Evolutionary conservation across 2,888 invertebrate species (phyloP), one percentile per base, ranked within the genome.

Genomic region (Patella depressa): DNA sequence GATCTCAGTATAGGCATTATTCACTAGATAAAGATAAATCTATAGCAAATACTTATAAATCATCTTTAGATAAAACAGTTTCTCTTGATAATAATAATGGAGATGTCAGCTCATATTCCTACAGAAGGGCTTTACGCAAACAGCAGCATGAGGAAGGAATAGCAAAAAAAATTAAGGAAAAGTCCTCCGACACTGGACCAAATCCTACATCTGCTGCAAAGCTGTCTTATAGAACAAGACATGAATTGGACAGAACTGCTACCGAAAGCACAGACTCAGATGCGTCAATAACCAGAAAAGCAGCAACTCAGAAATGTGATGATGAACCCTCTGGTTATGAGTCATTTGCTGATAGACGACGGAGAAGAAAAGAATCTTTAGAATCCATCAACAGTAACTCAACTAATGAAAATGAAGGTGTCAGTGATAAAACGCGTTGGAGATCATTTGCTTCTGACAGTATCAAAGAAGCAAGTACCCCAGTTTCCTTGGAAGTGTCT

Each of bases 301-400:
- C 7, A 65, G n/a, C 65, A 19, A 65, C 19, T 19, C 19, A 11
- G 65, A 65, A 65, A 19, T 11, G 19, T 15, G 65, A 24, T 9
- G 65, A 65, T 65, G 65, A 65, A 65, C 65, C 65, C 19, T 24
- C 65, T 19, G 65, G 24, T 19, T 65, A 65, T 65, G 65, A 65
- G 15, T 65, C 65, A 24, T 65, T 65, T 24, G 11, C 65, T 11
- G 65, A 65, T 65, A 11, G 65, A 24, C 65, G 24, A 5, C 19
- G 17, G 24, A 65, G 24, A 19, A 65, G 65, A 19, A 19, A 24
- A 24, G 65, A 65, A 24, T 65, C 65, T 19, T 65, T 65, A 65
- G 65, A 65, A 65, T 65, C 65, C 11, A 65, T 12, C 14, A 65
- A 65, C 19, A 65, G 19, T 14, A 45, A 45, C 9, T 45, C 45